Conservation (phyloP, 2,888 invertebrate species). For the Drosophila affinis region DNA sequence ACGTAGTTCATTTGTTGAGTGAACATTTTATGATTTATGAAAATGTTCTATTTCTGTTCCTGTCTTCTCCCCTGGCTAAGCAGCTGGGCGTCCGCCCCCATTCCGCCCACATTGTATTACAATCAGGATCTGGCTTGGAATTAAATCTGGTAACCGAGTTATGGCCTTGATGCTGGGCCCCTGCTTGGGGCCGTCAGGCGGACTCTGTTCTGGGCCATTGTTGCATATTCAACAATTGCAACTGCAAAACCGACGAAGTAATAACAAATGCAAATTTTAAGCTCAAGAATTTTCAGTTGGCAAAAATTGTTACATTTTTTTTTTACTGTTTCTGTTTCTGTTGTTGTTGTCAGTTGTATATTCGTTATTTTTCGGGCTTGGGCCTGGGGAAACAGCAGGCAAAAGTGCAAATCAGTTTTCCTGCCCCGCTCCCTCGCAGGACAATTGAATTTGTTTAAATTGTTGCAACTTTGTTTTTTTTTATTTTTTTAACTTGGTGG, state of each 20-base stretch:
- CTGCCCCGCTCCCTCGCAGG: not conserved
- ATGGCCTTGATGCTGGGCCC: slow-evolving; percentile 1
- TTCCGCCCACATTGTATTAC: slow-evolving; percentile 64
- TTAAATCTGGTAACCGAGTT: slow-evolving; percentile 67
- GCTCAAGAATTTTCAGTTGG: slow-evolving; percentile 70
- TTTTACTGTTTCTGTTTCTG: too few species aligned
- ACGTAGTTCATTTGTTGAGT: slow-evolving; percentile 41
- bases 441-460: slow-evolving; percentile 73
- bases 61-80: slow-evolving; percentile 24
- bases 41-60: slow-evolving; percentile 32
- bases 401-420: slow-evolving; percentile 65
- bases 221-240: slow-evolving; percentile 77
- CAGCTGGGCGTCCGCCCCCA: slow-evolving; percentile 43
- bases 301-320: slow-evolving; percentile 54
- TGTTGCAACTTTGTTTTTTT: slow-evolving; percentile 37
- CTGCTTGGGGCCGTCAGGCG: not conserved
- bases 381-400: slow-evolving; percentile 36
- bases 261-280: slow-evolving; percentile 78
- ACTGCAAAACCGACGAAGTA: slow-evolving; percentile 69
- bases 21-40: slow-evolving; percentile 65
- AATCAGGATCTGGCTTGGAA: slow-evolving; percentile 64
- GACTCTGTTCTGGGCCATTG: slow-evolving; percentile 47
- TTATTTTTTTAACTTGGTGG: not conserved
- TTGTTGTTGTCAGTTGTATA: not conserved
- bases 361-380: not conserved